A percentile compares a stretch with the other conserved stretches of the same genome.
Conservation (phyloP, 2,797 vertebrate genomes). For the Onychomys leucogaster region DNA sequence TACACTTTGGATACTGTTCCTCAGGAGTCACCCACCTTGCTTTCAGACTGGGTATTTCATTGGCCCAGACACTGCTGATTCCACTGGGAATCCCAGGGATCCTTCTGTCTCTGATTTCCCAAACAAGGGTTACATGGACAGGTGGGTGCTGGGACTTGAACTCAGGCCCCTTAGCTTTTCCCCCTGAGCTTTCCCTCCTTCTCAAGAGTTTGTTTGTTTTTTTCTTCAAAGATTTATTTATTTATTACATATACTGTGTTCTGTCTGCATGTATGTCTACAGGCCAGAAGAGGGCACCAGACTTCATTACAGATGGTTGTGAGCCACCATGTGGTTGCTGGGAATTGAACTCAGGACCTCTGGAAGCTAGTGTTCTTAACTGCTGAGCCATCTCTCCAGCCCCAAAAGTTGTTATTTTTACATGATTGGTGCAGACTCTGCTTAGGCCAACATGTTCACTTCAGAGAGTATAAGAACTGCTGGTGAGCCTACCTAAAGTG, state of each 20-base stretch:
- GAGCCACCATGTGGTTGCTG: no score
- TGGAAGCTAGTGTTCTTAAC: no score
- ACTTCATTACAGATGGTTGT: no score
- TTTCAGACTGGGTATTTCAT: not conserved
- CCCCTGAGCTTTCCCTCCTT: no score
- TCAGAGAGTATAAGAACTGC: not conserved
- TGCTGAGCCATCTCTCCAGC: no score
- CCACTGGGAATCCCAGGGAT: not conserved
- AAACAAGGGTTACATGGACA: not conserved
- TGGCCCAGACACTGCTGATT: not conserved
- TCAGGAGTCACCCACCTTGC: not conserved
- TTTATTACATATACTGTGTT: no score
- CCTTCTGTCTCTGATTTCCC: not conserved
- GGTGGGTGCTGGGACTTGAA: not conserved
- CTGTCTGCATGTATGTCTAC: no score
- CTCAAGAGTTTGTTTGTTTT: not conserved
- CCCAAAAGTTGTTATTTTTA: not conserved
- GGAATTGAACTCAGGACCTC: no score
- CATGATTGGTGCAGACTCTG: not conserved
- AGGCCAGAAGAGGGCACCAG: no score
- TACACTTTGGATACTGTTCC: not conserved
- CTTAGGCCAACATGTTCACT: not conserved
- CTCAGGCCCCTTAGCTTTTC: not conserved
- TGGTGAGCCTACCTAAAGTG: not conserved
- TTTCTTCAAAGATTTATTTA: no score